Conservation (phyloP, 1,140 invertebrate species). For the Eulimnadia texana region DNA sequence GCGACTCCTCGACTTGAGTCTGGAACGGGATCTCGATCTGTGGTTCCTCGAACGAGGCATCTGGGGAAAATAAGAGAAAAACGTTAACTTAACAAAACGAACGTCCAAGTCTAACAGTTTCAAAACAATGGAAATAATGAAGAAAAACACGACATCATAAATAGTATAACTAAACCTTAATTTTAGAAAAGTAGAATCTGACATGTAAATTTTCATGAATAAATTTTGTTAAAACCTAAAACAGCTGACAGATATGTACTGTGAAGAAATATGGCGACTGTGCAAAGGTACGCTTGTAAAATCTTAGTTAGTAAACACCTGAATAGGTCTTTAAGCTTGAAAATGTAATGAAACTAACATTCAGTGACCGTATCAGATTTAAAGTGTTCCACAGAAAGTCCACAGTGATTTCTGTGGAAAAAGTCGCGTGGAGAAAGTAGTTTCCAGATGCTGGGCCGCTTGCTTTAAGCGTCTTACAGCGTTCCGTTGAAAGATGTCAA, state of each 20-base stretch:
- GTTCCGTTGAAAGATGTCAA: neutral
- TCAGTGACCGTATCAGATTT: constrained; percentile 13
- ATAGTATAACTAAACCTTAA: neutral
- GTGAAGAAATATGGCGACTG: constrained; percentile 8
- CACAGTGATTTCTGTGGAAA: constrained; percentile 11
- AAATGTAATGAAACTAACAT: constrained; percentile 3
- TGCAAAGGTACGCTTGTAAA: neutral
- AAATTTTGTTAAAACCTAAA: neutral
- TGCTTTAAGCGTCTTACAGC: neutral
- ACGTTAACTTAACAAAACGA: neutral
- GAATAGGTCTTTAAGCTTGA: no score
- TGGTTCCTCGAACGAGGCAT: constrained; percentile 9
- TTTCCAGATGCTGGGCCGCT: neutral
- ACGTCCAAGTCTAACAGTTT: neutral
- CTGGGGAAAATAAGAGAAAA: neutral
- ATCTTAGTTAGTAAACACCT: no score
- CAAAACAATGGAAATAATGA: no score
- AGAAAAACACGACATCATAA: neutral
- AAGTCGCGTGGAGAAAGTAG: neutral
- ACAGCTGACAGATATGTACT: no score
- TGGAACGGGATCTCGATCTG: constrained; percentile 3
- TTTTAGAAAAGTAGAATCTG: neutral
- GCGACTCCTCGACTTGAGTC: neutral
- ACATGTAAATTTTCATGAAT: neutral
- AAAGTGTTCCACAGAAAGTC: constrained; percentile 15